Evolutionary conservation across 2,797 vertebrate genomes (phyloP).

Genomic region (Peromyscus nudipes): DNA sequence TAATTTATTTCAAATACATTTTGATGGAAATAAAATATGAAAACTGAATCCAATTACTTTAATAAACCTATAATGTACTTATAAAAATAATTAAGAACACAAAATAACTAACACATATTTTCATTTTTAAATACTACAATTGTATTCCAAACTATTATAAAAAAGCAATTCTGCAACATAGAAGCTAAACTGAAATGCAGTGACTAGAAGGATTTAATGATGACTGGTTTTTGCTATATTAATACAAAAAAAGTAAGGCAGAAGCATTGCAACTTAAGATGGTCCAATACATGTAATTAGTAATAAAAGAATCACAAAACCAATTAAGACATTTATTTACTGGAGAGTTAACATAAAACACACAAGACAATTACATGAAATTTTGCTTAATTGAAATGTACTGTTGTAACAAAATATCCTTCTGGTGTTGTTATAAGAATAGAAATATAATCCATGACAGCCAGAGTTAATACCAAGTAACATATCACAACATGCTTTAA

Average conservation of each 20-base stretch:
- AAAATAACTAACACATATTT: slow-evolving; percentile 56
- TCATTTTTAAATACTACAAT: background rate
- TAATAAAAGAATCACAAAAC: slow-evolving; percentile 66
- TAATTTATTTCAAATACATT: slow-evolving; percentile 50
- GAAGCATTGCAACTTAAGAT: slow-evolving; percentile 58
- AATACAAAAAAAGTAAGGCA: background rate
- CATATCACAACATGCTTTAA: slow-evolving; percentile 10
- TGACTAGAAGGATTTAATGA: slow-evolving; percentile 40
- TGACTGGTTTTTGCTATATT: background rate
- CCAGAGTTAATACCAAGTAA: slow-evolving; percentile 78
- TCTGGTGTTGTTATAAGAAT: slow-evolving; percentile 79
- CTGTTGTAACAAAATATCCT: slow-evolving; percentile 81
- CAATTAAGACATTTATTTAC: slow-evolving; percentile 84
- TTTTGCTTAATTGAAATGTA: slow-evolving; percentile 86
- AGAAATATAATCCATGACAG: slow-evolving; percentile 78
- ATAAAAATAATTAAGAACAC: slow-evolving; percentile 75
- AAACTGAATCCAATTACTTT: slow-evolving; percentile 71
- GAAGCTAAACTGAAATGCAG: slow-evolving; percentile 33
- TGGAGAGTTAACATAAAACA: slow-evolving; percentile 82
- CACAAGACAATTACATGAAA: slow-evolving; percentile 83
- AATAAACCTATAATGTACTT: slow-evolving; percentile 64
- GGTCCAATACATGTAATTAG: slow-evolving; percentile 69
- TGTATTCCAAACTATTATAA: background rate
- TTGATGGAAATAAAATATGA: slow-evolving; percentile 76
- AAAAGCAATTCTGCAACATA: background rate